Base-by-base conservation (phyloP, 2,888 invertebrate species). In the Bibio marci region DNA sequence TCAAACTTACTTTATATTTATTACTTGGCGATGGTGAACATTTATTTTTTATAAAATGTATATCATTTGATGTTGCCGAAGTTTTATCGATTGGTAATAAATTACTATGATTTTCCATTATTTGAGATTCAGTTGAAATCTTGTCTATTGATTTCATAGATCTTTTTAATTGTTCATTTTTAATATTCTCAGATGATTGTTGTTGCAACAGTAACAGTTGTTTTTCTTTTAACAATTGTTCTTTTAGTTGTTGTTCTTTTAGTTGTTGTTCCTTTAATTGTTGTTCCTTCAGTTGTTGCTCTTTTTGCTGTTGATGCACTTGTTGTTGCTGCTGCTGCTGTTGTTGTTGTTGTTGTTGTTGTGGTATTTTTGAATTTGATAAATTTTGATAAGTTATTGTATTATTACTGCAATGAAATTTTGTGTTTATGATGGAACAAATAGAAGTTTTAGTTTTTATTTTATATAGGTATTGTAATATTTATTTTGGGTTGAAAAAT, bases 161-260 rank as follows among this genome's bases (percentile, higher is more conserved):
- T 19, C 33, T 14, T 4, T 17, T 28, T n/a, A 28, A n/a, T 12
- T 8, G 19, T 18, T 33, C 18, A 33, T 18, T 12, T 33, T 10
- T n/a, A n/a, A 8, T 19, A 11, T 7, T 33, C 8, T 33, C 33
- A 10, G 18, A 17, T 33, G 17, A 4, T 30, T 37, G 14, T 12
- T 25, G 14, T 17, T 27, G 28, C 5, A 36, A 8, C 27, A 26
- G 13, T n/a, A n/a, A n/a, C n/a, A 14, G 14, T 32, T 32, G 32
- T 4, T 32, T 10, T 32, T 32, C 13, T 17, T 22, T 4, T 22
- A 7, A 22, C 8, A 6, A 7, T 22, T 22, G 22, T 46, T 47
- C 30, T 46, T 47, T 19, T 35, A 54, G 51, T 22, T 53, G 54
- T 36, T 52, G 51, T n/a, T 48, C 46, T 34, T 52, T 52, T 18